Base-by-base conservation (phyloP, 1,140 invertebrate species). In the Ylistrum balloti region DNA sequence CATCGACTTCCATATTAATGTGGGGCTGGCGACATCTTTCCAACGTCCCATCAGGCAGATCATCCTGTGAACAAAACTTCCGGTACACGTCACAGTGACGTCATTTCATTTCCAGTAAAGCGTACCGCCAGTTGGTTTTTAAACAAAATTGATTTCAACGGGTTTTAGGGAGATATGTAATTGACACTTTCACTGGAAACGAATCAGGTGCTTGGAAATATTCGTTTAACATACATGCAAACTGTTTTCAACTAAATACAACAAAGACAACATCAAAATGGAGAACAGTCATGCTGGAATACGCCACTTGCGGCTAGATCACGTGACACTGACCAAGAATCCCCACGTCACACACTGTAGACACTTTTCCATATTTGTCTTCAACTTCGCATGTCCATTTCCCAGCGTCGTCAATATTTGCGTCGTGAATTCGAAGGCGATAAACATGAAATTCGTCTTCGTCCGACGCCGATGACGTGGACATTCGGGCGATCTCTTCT, bases 341-440 rank as follows among this genome's bases (percentile, higher is more conserved):
- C 13, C 22, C 56, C 56, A 74, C 56, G 85, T 90, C 85, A 89
- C 91, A 90, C 5, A 89, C 74, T 20, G 91, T 90, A 15, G 91
- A 90, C 3, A 88, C 48, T 35, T 88, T 87, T n/a, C 91, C 91
- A 45, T 92, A 90, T 92, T 87, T 92, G 48, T 92, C 91, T 86
- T 89, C 86, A 28, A 90, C 91, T 34, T 91, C 91, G 85, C 87
- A 90, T 56, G 48, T 90, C 91, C 89, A 90, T 86, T 86, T 88
- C n/a, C 89, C 91, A 1, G 89, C 87, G 74, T 91, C 91, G 5
- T 86, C 74, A 10, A 86, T 2, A n/a, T 88, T n/a, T 28, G 89
- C 88, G 48, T 91, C 91, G 88, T 91, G 91, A n/a, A 91, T 91
- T 22, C 89, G 86, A 10, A 91, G 89, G 35, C 88, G 41, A 74